Evolutionary conservation across 1,140 invertebrate genomes (phyloP).

Genomic region (Argopecten irradians): DNA sequence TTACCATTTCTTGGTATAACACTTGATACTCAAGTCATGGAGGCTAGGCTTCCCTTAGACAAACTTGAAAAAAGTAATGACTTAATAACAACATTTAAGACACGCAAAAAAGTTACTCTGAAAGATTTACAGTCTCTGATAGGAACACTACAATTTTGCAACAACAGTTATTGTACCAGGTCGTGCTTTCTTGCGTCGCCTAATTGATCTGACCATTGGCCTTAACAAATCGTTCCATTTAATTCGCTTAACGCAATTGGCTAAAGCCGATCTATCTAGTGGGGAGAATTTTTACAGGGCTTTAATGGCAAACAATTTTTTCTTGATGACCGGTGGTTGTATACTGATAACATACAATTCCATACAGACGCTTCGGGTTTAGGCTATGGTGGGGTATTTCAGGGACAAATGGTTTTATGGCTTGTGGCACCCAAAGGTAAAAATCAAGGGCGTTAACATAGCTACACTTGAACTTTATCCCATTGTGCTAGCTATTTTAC

Average conservation of each 20-base stretch:
- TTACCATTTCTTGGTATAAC: neutral
- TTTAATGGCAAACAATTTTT: slow-evolving; percentile 25
- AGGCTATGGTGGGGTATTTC: neutral
- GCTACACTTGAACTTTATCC: neutral
- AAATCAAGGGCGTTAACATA: neutral
- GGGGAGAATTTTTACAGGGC: neutral
- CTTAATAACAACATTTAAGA: neutral
- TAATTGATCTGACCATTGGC: neutral
- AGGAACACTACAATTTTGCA: slow-evolving; percentile 34
- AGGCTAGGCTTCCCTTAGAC: neutral
- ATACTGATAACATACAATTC: neutral
- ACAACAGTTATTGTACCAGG: neutral
- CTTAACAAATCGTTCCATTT: neutral
- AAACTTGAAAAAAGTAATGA: neutral
- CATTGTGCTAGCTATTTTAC: slow-evolving; percentile 28
- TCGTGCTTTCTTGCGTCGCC: neutral
- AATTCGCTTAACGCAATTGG: neutral
- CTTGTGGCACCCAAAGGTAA: neutral
- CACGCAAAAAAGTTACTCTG: neutral
- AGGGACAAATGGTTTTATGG: neutral
- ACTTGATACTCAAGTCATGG: neutral
- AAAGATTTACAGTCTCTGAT: slow-evolving; percentile 26
- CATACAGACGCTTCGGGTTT: slow-evolving; percentile 24
- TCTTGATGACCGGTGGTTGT: neutral
- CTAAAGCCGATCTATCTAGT: neutral